Evolutionary conservation across 2,113 vertebrate genomes (phyloP).

Genomic region (Columbina picui): DNA sequence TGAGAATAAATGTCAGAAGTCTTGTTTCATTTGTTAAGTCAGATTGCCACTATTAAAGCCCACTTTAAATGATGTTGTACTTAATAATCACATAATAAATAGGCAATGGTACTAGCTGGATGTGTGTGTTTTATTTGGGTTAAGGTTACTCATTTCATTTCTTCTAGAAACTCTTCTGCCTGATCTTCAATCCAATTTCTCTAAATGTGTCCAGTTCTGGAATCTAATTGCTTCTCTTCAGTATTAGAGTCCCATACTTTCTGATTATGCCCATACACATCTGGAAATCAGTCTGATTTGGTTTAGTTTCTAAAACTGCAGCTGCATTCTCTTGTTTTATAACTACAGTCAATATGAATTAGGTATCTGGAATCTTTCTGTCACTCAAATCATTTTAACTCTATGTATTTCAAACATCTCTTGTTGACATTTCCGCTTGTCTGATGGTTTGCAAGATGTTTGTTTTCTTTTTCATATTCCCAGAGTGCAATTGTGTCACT

Average conservation of each 20-base stretch:
- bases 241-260: not conserved
- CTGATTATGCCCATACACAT: not conserved
- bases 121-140: not conserved
- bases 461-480: constrained; percentile 36
- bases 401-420: not conserved
- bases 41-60: not conserved
- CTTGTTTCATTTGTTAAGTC: not conserved
- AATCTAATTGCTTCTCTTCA: not conserved
- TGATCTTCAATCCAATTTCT: not conserved
- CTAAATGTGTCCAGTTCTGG: not conserved
- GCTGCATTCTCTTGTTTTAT: not conserved
- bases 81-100: not conserved
- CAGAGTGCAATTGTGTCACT: constrained; percentile 20
- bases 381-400: not conserved
- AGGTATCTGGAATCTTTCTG: not conserved
- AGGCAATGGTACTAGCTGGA: not conserved
- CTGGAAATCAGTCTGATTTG: constrained; percentile 7
- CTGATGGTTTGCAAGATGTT: not conserved
- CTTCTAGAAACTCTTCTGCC: not conserved
- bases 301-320: not conserved
- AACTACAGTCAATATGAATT: not conserved
- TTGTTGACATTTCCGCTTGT: not conserved
- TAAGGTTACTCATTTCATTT: not conserved
- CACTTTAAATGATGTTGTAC: not conserved
- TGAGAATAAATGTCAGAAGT: not conserved